Conservation (phyloP, 1,140 invertebrate species). For the Meloidogyne chitwoodi region DNA sequence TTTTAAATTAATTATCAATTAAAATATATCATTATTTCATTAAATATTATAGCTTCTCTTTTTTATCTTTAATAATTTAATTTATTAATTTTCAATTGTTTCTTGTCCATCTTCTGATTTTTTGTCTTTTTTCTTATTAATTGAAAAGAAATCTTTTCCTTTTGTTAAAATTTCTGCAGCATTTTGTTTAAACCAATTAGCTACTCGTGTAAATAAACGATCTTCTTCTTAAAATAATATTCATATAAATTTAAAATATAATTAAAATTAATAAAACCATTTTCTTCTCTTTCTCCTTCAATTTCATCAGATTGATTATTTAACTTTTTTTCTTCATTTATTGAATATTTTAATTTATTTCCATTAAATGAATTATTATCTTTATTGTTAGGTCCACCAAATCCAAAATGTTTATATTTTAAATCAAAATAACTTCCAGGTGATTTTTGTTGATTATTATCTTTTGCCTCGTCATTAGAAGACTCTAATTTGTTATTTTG, state of each 20-base stretch:
- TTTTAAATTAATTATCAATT: too few relatives aligned
- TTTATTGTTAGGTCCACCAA: not conserved
- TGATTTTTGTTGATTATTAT: not conserved
- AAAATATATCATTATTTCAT: too few relatives aligned
- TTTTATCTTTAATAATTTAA: too few relatives aligned
- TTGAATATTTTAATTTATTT: too few relatives aligned
- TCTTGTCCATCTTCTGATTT: not conserved
- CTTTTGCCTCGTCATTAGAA: not conserved
- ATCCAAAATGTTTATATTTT: not conserved
- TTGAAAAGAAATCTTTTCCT: not conserved
- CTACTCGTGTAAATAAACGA: not conserved
- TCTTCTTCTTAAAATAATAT: too few relatives aligned
- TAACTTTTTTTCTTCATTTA: not conserved
- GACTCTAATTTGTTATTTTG: not conserved
- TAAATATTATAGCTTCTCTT: too few relatives aligned
- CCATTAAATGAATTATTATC: not conserved
- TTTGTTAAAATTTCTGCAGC: not conserved
- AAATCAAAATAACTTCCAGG: not conserved
- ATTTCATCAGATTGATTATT: not conserved
- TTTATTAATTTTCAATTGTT: not conserved
- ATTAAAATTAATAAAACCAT: not conserved
- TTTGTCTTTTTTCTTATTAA: not conserved
- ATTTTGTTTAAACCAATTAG: not conserved
- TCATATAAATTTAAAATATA: too few relatives aligned
- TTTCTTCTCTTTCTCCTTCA: not conserved